Evolutionary conservation across 2,113 vertebrate genomes (phyloP).

Genomic region (Spermophilus dauricus): DNA sequence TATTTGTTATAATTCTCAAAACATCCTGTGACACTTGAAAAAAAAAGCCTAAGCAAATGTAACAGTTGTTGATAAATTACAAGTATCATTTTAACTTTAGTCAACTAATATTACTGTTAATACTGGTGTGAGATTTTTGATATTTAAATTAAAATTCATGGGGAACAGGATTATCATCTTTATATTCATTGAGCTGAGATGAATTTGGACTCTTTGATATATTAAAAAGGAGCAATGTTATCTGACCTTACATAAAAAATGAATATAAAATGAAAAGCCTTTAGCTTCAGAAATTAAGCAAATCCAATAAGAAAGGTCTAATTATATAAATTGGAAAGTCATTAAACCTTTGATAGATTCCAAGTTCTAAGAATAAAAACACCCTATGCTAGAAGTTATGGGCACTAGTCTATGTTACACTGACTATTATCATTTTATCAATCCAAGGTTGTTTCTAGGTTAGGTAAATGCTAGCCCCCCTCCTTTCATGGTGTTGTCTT

Average conservation of each 20-base stretch:
- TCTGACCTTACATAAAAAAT: background rate
- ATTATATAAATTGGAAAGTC: background rate
- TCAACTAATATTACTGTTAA: background rate
- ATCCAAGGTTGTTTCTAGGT: background rate
- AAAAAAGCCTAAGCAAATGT: background rate
- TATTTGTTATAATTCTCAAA: slow-evolving; percentile 14
- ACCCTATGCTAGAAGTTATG: background rate
- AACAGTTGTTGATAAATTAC: background rate
- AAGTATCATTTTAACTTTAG: slow-evolving; percentile 21
- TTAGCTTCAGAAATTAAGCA: background rate
- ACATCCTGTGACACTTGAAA: background rate
- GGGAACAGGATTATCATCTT: background rate
- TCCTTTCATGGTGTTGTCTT: background rate
- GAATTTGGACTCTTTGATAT: background rate
- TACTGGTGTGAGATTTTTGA: background rate
- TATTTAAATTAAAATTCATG: background rate
- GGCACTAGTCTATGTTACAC: background rate
- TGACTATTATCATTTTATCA: slow-evolving; percentile 21
- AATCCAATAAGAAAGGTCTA: background rate
- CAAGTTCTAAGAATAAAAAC: background rate
- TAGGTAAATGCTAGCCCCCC: background rate
- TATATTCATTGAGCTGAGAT: background rate
- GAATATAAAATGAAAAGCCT: background rate
- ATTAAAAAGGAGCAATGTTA: background rate
- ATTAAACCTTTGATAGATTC: background rate